Conservation (phyloP, 2,113 vertebrate species). For the Passer montanus region DNA sequence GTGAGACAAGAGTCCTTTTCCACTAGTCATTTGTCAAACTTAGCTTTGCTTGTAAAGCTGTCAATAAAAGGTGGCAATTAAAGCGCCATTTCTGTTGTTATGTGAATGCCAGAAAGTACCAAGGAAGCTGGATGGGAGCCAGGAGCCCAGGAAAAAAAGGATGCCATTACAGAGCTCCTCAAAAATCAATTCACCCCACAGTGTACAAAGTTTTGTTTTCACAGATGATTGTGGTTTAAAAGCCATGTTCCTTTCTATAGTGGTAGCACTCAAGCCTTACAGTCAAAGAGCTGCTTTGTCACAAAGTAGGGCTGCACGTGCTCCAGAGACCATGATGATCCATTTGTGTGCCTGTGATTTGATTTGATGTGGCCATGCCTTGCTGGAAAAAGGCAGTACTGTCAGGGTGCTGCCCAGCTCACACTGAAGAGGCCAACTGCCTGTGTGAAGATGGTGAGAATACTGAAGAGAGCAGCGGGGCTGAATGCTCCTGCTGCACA, state of each 20-base stretch:
- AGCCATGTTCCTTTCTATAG: background rate
- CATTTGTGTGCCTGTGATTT: background rate
- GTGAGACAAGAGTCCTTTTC: background rate
- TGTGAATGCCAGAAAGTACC: background rate
- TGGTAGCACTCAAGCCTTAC: background rate
- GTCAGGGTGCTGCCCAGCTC: background rate
- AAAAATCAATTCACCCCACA: constrained; percentile 5
- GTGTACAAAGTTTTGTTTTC: background rate
- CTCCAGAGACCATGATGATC: background rate
- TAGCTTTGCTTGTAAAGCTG: background rate
- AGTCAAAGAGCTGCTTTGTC: background rate
- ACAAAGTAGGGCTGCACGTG: background rate
- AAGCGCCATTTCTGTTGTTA: background rate
- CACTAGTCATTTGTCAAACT: background rate
- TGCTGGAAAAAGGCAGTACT: background rate
- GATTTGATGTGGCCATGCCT: background rate
- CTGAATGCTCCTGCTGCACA: background rate
- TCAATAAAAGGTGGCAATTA: background rate
- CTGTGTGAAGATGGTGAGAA: background rate
- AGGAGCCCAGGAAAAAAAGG: background rate
- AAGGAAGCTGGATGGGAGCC: background rate
- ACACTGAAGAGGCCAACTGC: background rate
- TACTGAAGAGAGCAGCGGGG: background rate
- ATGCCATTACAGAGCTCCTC: background rate
- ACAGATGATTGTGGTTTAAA: background rate